phyloP scores from a whole-genome alignment of 2,888 invertebrate species.

The Conomelus anceps region DNA sequence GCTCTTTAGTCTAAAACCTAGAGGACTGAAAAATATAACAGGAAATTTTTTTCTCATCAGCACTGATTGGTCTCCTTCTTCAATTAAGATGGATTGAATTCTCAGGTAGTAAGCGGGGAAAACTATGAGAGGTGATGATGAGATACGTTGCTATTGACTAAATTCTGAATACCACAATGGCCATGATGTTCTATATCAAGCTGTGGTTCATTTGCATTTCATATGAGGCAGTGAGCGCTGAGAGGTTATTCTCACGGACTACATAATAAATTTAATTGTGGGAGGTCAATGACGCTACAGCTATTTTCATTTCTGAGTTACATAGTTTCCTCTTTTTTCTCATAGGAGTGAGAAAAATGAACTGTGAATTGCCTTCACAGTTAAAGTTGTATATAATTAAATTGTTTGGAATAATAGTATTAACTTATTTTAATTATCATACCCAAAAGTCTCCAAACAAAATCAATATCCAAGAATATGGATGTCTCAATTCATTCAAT shows the following conservation, averaged over 20 bases:
- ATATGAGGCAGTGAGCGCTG: neutral
- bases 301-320: neutral
- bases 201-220: neutral
- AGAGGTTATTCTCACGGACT: neutral
- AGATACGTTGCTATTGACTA: neutral
- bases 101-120: neutral
- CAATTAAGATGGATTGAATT: neutral
- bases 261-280: neutral
- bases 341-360: too few relatives aligned
- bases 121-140: neutral
- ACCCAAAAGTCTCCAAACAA: too few relatives aligned
- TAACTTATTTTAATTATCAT: too few relatives aligned
- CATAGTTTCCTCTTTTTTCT: neutral
- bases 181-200: neutral
- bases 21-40: too few relatives aligned
- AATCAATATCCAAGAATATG: too few relatives aligned
- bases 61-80: neutral
- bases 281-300: conserved; percentile 15
- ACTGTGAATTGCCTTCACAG: too few relatives aligned
- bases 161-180: neutral
- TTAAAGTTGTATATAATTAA: too few relatives aligned
- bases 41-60: neutral
- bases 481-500: too few relatives aligned
- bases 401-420: too few relatives aligned
- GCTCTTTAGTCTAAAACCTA: too few relatives aligned